Base-by-base conservation (phyloP, 2,797 vertebrate genomes). In the Heterohyrax brucei region DNA sequence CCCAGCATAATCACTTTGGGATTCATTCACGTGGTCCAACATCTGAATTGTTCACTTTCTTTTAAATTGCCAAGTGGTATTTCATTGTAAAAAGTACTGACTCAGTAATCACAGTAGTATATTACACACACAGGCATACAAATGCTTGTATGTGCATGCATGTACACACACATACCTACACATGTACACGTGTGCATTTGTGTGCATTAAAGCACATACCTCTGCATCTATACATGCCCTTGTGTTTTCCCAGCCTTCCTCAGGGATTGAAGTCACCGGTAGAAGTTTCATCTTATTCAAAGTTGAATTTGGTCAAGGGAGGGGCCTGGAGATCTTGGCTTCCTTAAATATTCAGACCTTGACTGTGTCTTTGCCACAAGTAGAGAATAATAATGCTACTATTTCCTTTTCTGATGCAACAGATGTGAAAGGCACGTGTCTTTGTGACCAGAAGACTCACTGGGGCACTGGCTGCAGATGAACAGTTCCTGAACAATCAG, bases 1-100 rank as follows among this genome's bases (percentile, higher is more conserved):
- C 24, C 62, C 59, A 28, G 24, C 80, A 64, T 44, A 82, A 62
- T 64, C 59, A 26, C 4, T 80, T 61, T 18, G 33, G 53, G n/a
- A 46, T 7, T 26, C 14, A n/a, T 50, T n/a, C 18, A 1, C 0
- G 6, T n/a, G 18, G 12, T 16, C 30, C 21, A 13, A 7, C 2
- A 16, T 5, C 18, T 28, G 14, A 21, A 21, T 7, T 24, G 28
- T 10, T 46, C 48, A 64, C 33, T 56, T 56, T 39, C 24, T 21
- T 53, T 50, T 56, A 46, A 10, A 7, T 6, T 18, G 10, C 81
- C 1, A 10, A n/a, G 14, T 62, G 68, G 14, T 18, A 9, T 18
- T 10, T 48, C 21, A 30, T 1, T 10, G 5, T 46, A 44, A 53
- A 44, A 77, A 77, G 72, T 30, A 33, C 39, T 64, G 24, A 22